These are phyloP conservation scores for Myxocyprinus asiaticus DNA, from an alignment of 2,113 vertebrate species.

Conservation along the genomic window DNA sequence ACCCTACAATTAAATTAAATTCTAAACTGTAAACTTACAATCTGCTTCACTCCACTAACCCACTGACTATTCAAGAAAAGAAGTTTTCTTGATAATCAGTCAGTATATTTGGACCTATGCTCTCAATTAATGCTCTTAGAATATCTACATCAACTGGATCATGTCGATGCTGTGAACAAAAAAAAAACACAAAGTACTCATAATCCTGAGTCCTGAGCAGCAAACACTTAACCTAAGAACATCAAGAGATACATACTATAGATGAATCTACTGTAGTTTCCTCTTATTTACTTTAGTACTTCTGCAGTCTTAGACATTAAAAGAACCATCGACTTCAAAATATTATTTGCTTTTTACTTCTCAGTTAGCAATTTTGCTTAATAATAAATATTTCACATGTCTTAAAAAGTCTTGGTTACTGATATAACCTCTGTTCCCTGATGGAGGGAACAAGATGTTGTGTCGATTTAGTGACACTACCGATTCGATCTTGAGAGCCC, in stretches of 20 bases:
- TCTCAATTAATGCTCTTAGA: neutral
- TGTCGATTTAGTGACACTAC: too few relatives aligned
- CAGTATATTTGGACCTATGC: neutral
- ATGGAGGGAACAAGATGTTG: too few relatives aligned
- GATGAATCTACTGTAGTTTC: too few relatives aligned
- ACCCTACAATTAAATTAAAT: neutral
- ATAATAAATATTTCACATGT: too few relatives aligned
- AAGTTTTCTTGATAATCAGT: conserved; percentile 26
- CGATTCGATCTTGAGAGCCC: too few relatives aligned
- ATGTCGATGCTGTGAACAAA: neutral
- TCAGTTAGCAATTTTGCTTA: too few relatives aligned
- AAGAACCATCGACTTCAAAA: neutral
- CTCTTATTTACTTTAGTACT: neutral
- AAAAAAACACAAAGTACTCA: neutral
- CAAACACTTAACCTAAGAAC: too few relatives aligned
- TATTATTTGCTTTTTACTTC: neutral
- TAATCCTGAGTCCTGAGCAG: too few relatives aligned
- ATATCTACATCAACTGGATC: neutral
- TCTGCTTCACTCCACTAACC: conserved; percentile 16
- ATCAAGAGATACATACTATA: too few relatives aligned
- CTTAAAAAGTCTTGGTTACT: too few relatives aligned
- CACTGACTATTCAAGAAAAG: conserved; percentile 25
- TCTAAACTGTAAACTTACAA: conserved; percentile 26
- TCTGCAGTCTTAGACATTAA: neutral
- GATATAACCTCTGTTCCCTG: too few relatives aligned